Conservation (phyloP, 2,797 vertebrate genomes). For the Neoniphon sammara region DNA sequence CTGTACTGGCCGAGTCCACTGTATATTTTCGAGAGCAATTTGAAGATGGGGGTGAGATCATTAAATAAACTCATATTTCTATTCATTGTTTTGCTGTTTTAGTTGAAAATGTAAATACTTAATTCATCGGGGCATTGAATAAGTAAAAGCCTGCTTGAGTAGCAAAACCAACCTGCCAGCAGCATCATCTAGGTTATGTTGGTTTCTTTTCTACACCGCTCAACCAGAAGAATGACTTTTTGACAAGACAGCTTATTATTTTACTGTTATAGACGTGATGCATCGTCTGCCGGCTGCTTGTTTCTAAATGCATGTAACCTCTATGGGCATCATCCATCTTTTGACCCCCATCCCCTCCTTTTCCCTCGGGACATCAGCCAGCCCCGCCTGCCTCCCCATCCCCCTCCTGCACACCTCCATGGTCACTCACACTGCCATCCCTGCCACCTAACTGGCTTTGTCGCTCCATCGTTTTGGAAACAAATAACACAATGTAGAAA, state of each 20-base stretch:
- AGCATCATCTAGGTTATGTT: not conserved
- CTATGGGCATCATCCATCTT: constrained; percentile 35
- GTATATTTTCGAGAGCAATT: constrained; percentile 88
- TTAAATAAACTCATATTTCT: not conserved
- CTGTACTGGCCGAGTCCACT: constrained; percentile 77
- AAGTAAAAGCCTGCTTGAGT: not conserved
- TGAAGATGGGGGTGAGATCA: constrained; percentile 86
- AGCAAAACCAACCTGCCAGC: not conserved
- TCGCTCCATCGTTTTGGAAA: not conserved
- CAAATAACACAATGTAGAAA: not conserved
- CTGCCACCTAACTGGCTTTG: constrained; percentile 7
- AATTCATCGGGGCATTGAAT: fast-evolving
- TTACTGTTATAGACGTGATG: not conserved
- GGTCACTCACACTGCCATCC: constrained; percentile 33
- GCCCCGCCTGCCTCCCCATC: constrained; percentile 43
- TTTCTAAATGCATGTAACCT: not conserved
- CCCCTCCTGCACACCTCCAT: constrained; percentile 31
- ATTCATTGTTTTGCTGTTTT: not conserved
- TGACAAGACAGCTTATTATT: not conserved
- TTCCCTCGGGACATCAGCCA: constrained; percentile 20
- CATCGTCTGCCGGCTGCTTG: constrained; percentile 9
- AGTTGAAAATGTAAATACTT: not conserved
- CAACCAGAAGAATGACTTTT: not conserved
- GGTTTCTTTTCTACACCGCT: not conserved
- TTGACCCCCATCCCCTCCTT: constrained; percentile 16